Evolutionary conservation across 2,797 vertebrate genomes (phyloP).

Genomic region (Parambassis ranga): DNA sequence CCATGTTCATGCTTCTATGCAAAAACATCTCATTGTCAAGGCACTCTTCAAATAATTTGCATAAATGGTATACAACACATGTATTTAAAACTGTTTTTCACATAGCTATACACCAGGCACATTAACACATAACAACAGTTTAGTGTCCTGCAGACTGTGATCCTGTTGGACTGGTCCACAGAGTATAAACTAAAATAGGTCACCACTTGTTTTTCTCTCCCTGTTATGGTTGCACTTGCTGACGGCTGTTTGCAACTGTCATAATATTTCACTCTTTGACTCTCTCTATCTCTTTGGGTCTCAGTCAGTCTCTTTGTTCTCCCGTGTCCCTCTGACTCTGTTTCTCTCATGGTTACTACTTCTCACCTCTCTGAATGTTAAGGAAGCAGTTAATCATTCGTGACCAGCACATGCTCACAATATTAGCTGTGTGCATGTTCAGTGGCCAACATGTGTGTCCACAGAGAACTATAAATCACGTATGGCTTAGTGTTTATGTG

Average conservation of each 20-base stretch:
- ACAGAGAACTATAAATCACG: slow-evolving; percentile 5
- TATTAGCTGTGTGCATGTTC: background rate
- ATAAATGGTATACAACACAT: background rate
- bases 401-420: slow-evolving; percentile 4
- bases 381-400: slow-evolving; percentile 25
- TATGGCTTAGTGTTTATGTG: slow-evolving; percentile 8
- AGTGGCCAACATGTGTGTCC: background rate
- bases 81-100: background rate
- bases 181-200: slow-evolving; percentile 58
- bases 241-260: slow-evolving; percentile 47
- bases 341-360: background rate
- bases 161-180: slow-evolving; percentile 52
- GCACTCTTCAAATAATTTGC: background rate
- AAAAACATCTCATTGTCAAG: background rate
- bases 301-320: background rate
- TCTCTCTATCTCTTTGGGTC: background rate
- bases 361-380: background rate
- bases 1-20: background rate
- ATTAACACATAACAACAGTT: background rate
- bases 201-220: slow-evolving; percentile 54
- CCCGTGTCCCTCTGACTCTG: background rate
- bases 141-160: slow-evolving; percentile 6
- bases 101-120: background rate
- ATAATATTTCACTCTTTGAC: background rate
- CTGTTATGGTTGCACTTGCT: slow-evolving; percentile 30